Base-by-base conservation (phyloP, 1,140 invertebrate species). In the Heterodera carotae region DNA sequence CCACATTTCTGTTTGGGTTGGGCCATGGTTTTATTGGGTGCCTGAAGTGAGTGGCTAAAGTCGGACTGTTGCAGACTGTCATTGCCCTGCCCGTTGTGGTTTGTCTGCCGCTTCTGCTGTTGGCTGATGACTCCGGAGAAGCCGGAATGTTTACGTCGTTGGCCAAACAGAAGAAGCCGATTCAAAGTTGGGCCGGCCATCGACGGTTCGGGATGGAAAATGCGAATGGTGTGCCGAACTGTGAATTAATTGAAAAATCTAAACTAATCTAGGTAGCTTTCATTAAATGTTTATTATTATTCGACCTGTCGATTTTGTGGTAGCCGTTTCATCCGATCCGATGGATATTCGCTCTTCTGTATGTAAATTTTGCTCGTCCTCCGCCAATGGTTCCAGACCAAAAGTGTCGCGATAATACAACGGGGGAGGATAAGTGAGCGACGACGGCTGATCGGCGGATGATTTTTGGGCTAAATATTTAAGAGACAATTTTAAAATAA, bases 351-450 rank as follows among this genome's bases (percentile, higher is more conserved):
- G 33, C 33, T 33, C 59, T 25, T 74, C 72, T 4, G 36, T 25
- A 8, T 62, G 72, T 25, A 74, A 62, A 74, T 74, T 39, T n/a
- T 66, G 8, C 25, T 74, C 72, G 36, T 39, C 72, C 64, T 56
- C 48, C 48, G 48, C 48, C 48, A 56, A 4, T 22, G 72, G 72
- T 74, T 74, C 56, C 8, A 74, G 56, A 31, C 84, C 84, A 74
- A 85, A 86, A 15, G 84, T 86, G 56, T 86, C 84, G 33, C 84
- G 79, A 60, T 86, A 86, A 76, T 86, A 86, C 6, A 86, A 76
- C 29, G 79, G 82, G 43, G 85, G 85, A 33, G 85, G 85, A 77
- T 29, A 66, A 34, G 5, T 66, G 29, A 66, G 62, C 6, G 62
- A 56, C 22, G 48, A 56, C 22, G 48, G 48, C 1, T 4, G 48